Evolutionary conservation across 2,113 vertebrate genomes (phyloP), one percentile per base, ranked within the genome.

Genomic region (Tricholaema leucomelas): DNA sequence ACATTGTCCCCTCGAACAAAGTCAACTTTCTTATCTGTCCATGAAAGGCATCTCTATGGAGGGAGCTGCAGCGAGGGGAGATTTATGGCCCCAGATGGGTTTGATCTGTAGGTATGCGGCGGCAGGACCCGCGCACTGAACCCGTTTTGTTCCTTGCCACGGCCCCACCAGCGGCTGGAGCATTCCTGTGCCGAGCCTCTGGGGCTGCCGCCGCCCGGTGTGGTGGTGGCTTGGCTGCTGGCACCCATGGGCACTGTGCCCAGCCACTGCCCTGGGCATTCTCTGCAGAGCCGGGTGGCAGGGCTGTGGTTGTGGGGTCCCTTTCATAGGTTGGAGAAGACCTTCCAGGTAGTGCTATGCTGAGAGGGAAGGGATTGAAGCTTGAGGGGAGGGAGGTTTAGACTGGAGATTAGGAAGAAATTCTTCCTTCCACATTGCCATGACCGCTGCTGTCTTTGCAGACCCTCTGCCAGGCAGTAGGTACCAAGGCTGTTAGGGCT

Each of bases 401-500:
- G 42, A 44, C 42, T 18, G 42, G 42, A 44, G 42, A 44, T 44
- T 18, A 18, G 42, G 42, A 44, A 18, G 42, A 44, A 44, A 44
- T 44, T 44, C 42, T 44, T 44, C 42, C 95, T 99, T 99, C 97
- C 99, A 99, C 97, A 98, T 99, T 30, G 99, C 99, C 96, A 99
- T 99, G 99, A 99, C 98, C 4, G 98, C 98, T 0, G 98, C 99
- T 0, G 98, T 99, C 76, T 99, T 99, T 8, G 98, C 98, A 0
- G 99, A 99, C 95, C 40, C 98, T 99, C 84, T 99, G 99, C 96
- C 99, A 99, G 92, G 98, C 98, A 35, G 99, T 99, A 97, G 98
- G 99, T 95, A 28, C 77, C 8, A 2, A 71, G 70, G 54, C 4
- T 3, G 64, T 35, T 10, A 2, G 38, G 54, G 28, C 54, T 31